Evolutionary conservation across 2,888 invertebrate species (phyloP).

Genomic region (Galerucella pusilla): DNA sequence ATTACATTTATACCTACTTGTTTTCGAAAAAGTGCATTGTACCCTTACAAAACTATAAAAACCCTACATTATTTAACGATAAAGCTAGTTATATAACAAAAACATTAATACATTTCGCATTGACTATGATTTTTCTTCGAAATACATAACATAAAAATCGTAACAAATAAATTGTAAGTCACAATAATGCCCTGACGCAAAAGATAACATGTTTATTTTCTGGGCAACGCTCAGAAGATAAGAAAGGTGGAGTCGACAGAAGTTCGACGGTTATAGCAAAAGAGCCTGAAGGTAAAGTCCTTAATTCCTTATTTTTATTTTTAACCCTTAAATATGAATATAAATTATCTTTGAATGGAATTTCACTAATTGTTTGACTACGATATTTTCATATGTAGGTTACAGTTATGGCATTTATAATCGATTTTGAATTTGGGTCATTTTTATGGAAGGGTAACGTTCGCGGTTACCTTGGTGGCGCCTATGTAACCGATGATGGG

Average conservation of each 20-base stretch:
- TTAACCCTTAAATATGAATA: conserved; percentile 20
- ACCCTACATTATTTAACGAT: not conserved
- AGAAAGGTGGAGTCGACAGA: conserved; percentile 92
- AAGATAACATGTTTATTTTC: conserved; percentile 69
- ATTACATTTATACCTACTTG: too few relatives aligned
- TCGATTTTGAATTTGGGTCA: conserved; percentile 6
- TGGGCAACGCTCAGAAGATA: conserved; percentile 78
- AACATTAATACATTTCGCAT: not conserved
- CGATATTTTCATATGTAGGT: not conserved
- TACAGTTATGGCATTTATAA: not conserved
- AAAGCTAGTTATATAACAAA: not conserved
- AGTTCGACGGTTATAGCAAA: conserved; percentile 94
- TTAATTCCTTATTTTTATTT: conserved; percentile 36
- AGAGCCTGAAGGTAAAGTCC: conserved; percentile 85
- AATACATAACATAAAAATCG: not conserved
- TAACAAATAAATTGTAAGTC: conserved; percentile 5
- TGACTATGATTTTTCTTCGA: not conserved
- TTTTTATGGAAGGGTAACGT: conserved; percentile 10
- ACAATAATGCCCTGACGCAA: conserved; percentile 41
- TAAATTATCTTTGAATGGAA: not conserved
- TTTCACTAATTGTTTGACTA: not conserved
- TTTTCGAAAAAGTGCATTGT: too few relatives aligned
- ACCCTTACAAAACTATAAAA: not conserved
- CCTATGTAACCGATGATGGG: not conserved
- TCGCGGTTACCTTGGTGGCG: conserved; percentile 10